Conservation (phyloP, 2,797 vertebrate species). For the Cetoscarus ocellatus region DNA sequence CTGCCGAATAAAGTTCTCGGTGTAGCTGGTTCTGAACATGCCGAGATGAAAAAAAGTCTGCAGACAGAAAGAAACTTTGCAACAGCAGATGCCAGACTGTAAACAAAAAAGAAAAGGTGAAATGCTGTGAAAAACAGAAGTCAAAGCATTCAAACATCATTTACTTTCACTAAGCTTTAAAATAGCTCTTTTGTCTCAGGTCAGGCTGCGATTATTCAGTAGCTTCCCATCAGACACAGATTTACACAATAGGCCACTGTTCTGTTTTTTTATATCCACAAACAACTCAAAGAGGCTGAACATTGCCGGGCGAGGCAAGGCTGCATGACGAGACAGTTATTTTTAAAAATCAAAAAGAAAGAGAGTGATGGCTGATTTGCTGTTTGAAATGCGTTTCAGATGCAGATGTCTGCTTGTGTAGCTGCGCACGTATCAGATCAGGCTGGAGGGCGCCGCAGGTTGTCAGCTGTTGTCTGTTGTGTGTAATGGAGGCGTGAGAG, state of each 20-base stretch:
- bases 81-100: not conserved
- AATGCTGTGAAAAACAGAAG: not conserved
- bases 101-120: constrained; percentile 1
- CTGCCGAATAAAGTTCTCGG: too few relatives aligned
- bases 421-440: constrained; percentile 1
- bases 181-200: constrained; percentile 18
- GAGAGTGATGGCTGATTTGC: constrained; percentile 19
- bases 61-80: too few relatives aligned
- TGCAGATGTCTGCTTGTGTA: constrained; percentile 11
- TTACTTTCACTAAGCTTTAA: not conserved
- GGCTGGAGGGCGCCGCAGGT: constrained; percentile 23
- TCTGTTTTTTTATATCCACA: constrained; percentile 18
- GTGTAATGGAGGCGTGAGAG: constrained; percentile 3
- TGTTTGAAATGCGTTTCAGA: constrained; percentile 9
- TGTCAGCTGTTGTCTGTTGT: constrained; percentile 21
- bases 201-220: constrained; percentile 9
- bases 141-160: constrained; percentile 6
- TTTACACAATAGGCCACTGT: constrained; percentile 39
- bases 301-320: constrained; percentile 6
- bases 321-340: constrained; percentile 25
- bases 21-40: not conserved
- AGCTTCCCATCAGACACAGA: constrained; percentile 19
- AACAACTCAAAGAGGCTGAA: constrained; percentile 44
- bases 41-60: not conserved
- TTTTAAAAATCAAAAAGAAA: constrained; percentile 39